These are phyloP conservation scores for Ageneiosus marmoratus DNA, from an alignment of 2,113 vertebrate species.

Conservation along the genomic window DNA sequence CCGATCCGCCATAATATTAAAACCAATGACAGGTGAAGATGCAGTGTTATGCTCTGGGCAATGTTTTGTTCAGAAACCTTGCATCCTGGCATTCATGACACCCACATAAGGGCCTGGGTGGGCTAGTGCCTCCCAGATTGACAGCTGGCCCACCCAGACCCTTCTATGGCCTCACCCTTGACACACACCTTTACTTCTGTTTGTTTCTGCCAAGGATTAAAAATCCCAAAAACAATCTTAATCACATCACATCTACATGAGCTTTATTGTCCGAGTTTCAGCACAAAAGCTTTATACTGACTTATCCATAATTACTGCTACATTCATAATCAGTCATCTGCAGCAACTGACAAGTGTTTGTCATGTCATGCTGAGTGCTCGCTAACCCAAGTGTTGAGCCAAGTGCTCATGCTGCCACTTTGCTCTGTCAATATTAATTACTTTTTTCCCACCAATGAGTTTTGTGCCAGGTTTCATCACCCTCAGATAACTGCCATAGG, in stretches of 20 bases:
- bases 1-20: too few species aligned
- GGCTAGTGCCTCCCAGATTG: too few species aligned
- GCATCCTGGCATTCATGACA: too few species aligned
- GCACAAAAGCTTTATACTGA: neutral
- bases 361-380: conserved; percentile 12
- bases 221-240: neutral
- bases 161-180: too few species aligned
- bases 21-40: too few species aligned
- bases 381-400: conserved; percentile 25
- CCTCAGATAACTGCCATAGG: conserved; percentile 3
- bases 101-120: too few species aligned
- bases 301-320: conserved; percentile 25
- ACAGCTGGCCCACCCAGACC: too few species aligned
- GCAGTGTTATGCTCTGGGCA: too few species aligned
- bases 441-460: conserved; percentile 27
- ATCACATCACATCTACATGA: neutral
- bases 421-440: conserved; percentile 54
- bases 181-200: neutral
- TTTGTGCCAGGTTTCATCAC: conserved; percentile 29
- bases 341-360: conserved; percentile 42
- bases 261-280: conserved; percentile 7
- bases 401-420: conserved; percentile 36
- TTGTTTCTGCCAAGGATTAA: neutral
- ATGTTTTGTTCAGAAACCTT: too few species aligned
- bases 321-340: conserved; percentile 35